Evolutionary conservation across 2,113 vertebrate species (phyloP).

Genomic region (Xenotilapia flavipinnis): DNA sequence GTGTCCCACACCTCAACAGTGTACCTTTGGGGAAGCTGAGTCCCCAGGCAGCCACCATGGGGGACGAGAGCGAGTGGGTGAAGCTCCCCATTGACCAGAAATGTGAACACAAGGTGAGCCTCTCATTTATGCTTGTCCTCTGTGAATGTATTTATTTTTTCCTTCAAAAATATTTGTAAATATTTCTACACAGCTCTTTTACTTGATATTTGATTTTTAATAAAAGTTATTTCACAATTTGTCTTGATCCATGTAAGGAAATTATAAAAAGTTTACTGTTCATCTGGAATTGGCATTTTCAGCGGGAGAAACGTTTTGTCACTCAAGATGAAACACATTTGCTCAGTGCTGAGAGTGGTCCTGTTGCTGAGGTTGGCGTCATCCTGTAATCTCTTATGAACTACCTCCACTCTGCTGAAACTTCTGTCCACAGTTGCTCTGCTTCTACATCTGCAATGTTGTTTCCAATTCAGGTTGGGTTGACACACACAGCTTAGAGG

Average conservation of each 20-base stretch:
- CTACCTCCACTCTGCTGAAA: neutral
- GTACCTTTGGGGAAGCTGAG: conserved; percentile 50
- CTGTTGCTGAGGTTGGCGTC: neutral
- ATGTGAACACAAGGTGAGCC: conserved; percentile 95
- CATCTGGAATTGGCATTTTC: neutral
- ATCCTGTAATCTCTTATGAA: neutral
- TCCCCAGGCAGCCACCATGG: conserved; percentile 79
- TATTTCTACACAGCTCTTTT: neutral
- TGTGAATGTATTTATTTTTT: neutral
- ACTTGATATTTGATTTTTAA: neutral
- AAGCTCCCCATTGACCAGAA: conserved; percentile 96
- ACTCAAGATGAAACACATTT: neutral
- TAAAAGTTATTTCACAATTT: neutral
- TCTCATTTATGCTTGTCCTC: neutral
- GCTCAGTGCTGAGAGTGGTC: neutral
- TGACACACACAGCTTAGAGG: neutral
- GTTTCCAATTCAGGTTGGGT: neutral
- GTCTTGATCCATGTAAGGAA: neutral
- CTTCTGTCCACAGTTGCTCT: neutral
- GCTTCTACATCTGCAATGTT: neutral
- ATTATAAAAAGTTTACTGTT: neutral
- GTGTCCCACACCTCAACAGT: conserved; percentile 20
- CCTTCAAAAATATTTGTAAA: neutral
- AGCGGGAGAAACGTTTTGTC: neutral
- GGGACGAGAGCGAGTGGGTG: conserved; percentile 97